Base-by-base conservation (phyloP, 2,888 invertebrate genomes). In the Pristionchus maxplancki region DNA sequence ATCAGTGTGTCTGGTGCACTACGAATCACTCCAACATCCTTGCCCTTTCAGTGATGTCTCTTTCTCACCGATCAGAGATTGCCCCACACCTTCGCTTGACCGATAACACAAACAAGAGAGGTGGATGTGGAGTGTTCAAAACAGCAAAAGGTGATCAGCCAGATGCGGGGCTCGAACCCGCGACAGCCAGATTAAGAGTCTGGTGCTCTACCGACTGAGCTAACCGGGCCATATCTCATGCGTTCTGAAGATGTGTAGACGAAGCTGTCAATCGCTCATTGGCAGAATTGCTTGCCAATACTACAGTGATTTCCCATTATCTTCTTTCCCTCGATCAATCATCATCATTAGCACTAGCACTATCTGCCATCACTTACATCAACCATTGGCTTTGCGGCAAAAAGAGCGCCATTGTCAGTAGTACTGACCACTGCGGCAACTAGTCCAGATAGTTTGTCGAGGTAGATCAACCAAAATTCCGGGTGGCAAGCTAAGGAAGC, bases 141-240 rank as follows among this genome's bases (percentile, higher is more conserved):
- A 71, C 71, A 24, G 20, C 15, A 31, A 81, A 81, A 78, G 44
- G 44, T 78, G 40, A 58, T 28, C 87, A 92, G 92, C 92, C 92
- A 92, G 91, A 92, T 91, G 91, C 91, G 91, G 92, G 92, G 91
- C 92, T 92, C 92, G 91, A 92, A 92, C 92, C 92, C 92, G 91
- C 91, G 92, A 92, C 92, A 91, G 89, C 92, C 92, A 92, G 92
- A 92, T 92, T 92, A 93, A 58, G 58, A 58, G 58, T 58, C 58
- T 58, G 58, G 89, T 86, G 85, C 84, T 78, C 89, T 89, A 84
- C 74, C 84, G 84, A 86, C 82, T 82, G 82, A 82, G 82, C 82
- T 82, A 50, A 82, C 82, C 82, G 82, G 82, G 82, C 50, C 67
- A 67, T 17, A 15, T 17, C 17, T 9, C 15, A 15, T 11, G 15